Evolutionary conservation across 2,113 vertebrate genomes (phyloP), one percentile per base, ranked within the genome.

Genomic region (Malurus elegans): DNA sequence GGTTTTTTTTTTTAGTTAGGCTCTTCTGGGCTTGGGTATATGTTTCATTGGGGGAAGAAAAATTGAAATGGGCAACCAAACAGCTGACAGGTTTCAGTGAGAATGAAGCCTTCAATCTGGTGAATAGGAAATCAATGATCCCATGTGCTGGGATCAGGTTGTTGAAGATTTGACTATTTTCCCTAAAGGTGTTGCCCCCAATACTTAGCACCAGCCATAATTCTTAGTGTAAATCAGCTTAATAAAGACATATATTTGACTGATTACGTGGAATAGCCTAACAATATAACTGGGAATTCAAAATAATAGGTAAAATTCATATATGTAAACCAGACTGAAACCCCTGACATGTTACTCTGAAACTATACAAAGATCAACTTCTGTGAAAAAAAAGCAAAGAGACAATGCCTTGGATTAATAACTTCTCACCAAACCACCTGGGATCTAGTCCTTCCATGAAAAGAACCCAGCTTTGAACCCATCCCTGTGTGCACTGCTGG

Each of bases 51-150:
- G n/a, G 17, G 8, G 1, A 4, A n/a, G 60, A 47, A 31, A 28
- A 67, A 18, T 2, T 14, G 2, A 66, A 90, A 73, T 9, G 65
- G 58, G 18, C 56, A 66, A 69, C 7, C 21, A 89, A 91, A 64
- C 15, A 88, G 64, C 51, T 81, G 38, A 51, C 10, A 91, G n/a
- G 56, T 65, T 67, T 81, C 47, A 86, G 48, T 42, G 15, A 92
- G 48, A 93, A 71, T 21, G 89, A 92, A 88, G 51, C 18, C 26
- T 90, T 88, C 78, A 70, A 86, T 50, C 11, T 71, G 34, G 14
- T 4, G 6, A 88, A 47, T 42, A 44, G n/a, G 14, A 88, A 76
- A 72, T 69, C 1, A 83, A 83, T 65, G 8, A 87, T 54, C 26
- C 38, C 25, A 9, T 16, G 3, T 47, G 32, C 47, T 83, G 34